Base-by-base conservation (phyloP, 2,797 vertebrate genomes). In the Synaphobranchus kaupii region DNA sequence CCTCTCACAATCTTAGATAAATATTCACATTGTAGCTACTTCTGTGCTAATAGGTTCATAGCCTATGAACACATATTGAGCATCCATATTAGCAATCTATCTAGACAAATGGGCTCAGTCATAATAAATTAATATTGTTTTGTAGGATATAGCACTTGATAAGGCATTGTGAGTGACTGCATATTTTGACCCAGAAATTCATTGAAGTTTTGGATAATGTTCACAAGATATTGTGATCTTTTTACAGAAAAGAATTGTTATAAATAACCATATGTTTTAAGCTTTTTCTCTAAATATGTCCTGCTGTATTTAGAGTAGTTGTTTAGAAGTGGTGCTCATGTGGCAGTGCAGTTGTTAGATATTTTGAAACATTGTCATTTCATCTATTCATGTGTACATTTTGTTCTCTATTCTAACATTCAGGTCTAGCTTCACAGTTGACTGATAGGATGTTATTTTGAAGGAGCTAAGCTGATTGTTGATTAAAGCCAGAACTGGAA, bases 311-410 rank as follows among this genome's bases (percentile, higher is more conserved):
- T 28, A 31, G 50, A 58, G 54, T 58, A 28, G 50, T 80, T 83
- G 50, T 83, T 83, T 34, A 28, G 52, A 83, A 54, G 13, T 83
- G 50, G 13, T 83, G 52, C 82, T 83, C 7, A 17, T 28, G 1
- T 15, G 4, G 31, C 52, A 56, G 82, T 13, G n/a, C n/a, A 28
- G 78, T 50, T 81, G 44, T 81, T 47, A 81, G 47, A 3, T 50
- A 81, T 81, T 81, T 81, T 81, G 82, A 54, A 58, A 56, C n/a
- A 15, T 54, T 34, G 78, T 82, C 48, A 82, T 82, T 52, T 48
- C 15, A 76, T 76, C 44, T 34, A 71, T 44, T 39, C 39, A 10
- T 12, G 17, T 44, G 34, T 78, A 44, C 5, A 12, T 56, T 31
- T 83, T 25, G 28, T 31, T 83, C 82, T 34, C 82, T 31, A 28